Evolutionary conservation across 2,888 invertebrate genomes (phyloP).

Genomic region (Tipula lateralis): DNA sequence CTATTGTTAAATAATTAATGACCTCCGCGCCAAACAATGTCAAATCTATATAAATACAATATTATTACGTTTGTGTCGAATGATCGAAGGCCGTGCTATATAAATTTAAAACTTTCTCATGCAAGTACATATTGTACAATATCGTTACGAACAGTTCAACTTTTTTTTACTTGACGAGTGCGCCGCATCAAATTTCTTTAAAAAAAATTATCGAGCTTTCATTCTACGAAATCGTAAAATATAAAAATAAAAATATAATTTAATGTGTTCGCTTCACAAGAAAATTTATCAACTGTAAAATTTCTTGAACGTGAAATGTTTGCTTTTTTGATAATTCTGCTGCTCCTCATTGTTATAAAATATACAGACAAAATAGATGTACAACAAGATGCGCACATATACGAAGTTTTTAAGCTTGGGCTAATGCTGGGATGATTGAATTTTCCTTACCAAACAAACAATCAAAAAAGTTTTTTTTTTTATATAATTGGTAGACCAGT

Average conservation of each 20-base stretch:
- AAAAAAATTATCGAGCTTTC: slow-evolving; percentile 13
- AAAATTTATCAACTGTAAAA: slow-evolving; percentile 24
- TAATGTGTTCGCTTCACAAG: neutral
- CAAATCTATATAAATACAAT: neutral
- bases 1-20: neutral
- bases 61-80: neutral
- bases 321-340: neutral
- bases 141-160: neutral
- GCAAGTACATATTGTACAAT: neutral
- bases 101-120: neutral
- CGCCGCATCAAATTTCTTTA: neutral
- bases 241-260: neutral
- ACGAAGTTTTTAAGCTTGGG: neutral
- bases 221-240: neutral
- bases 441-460: neutral
- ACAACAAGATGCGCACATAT: neutral
- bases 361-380: neutral
- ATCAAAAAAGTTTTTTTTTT: neutral
- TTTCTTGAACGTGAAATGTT: neutral
- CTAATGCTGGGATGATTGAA: neutral
- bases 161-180: neutral
- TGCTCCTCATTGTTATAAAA: too few relatives aligned
- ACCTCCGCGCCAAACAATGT: neutral
- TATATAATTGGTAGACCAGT: neutral
- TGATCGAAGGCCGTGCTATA: neutral